These are phyloP conservation scores for Candoia aspera DNA, from an alignment of 2,113 vertebrate genomes.

Conservation along the genomic window DNA sequence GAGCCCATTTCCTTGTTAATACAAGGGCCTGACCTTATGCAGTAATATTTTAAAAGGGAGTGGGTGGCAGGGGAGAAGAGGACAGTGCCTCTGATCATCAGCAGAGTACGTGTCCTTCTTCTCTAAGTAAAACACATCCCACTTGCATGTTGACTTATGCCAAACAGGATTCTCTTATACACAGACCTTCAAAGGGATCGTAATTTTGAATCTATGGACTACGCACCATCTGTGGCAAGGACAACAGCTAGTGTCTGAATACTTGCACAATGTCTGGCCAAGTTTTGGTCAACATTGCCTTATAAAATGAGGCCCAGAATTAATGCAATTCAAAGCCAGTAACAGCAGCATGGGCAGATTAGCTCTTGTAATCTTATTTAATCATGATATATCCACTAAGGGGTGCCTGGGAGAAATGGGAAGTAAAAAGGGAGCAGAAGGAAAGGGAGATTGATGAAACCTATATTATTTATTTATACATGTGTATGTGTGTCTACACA, in stretches of 20 bases:
- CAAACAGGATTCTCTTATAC: not conserved
- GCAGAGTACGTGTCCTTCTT: not conserved
- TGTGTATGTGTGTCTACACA: not conserved
- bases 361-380: not conserved
- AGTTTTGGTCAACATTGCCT: not conserved
- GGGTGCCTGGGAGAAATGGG: not conserved
- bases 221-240: not conserved
- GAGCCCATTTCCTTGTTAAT: constrained; percentile 1
- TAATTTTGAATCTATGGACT: not conserved
- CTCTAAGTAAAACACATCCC: not conserved
- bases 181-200: not conserved
- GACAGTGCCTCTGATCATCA: not conserved
- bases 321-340: not conserved
- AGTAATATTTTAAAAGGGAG: not conserved
- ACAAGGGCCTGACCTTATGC: not conserved
- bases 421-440: not conserved
- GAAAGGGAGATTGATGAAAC: not conserved
- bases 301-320: not conserved
- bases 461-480: not conserved
- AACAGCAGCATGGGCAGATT: not conserved
- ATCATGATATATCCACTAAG: not conserved
- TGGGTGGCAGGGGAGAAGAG: too few relatives aligned
- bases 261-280: not conserved
- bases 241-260: not conserved
- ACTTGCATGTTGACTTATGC: not conserved